Evolutionary conservation across 2,113 vertebrate species (phyloP).

Genomic region (Neomonachus schauinslandi): DNA sequence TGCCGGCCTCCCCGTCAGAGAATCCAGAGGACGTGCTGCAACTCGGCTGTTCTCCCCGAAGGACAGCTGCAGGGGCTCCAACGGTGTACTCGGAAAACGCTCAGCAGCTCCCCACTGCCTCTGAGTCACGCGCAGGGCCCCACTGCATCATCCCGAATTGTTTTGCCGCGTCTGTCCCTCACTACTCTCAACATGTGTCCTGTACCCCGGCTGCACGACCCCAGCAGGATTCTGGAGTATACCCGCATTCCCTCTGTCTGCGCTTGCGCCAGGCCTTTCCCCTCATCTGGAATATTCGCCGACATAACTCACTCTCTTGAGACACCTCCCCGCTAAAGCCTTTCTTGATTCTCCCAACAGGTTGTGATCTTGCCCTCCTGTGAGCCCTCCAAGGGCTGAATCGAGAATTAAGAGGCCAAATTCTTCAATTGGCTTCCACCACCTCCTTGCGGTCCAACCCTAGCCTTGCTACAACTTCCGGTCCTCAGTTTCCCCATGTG

Average conservation of each 20-base stretch:
- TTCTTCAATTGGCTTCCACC: neutral
- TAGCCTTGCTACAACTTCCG: neutral
- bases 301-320: neutral
- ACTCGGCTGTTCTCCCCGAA: neutral
- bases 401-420: neutral
- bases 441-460: neutral
- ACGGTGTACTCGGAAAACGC: neutral
- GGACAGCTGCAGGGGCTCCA: neutral
- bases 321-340: neutral
- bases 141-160: neutral
- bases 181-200: neutral
- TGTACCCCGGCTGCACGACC: neutral
- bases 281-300: neutral
- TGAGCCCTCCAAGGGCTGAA: neutral
- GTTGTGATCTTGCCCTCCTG: neutral
- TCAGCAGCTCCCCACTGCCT: neutral
- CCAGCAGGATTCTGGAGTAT: neutral
- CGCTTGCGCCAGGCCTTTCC: neutral
- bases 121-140: neutral
- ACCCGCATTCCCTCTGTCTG: neutral
- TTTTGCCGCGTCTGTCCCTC: neutral
- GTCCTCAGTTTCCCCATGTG: neutral
- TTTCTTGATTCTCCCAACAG: neutral
- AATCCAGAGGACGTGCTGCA: neutral
- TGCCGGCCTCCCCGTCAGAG: neutral